phyloP scores from a whole-genome alignment of 2,113 vertebrate genomes.

The Aptenodytes patagonicus region DNA sequence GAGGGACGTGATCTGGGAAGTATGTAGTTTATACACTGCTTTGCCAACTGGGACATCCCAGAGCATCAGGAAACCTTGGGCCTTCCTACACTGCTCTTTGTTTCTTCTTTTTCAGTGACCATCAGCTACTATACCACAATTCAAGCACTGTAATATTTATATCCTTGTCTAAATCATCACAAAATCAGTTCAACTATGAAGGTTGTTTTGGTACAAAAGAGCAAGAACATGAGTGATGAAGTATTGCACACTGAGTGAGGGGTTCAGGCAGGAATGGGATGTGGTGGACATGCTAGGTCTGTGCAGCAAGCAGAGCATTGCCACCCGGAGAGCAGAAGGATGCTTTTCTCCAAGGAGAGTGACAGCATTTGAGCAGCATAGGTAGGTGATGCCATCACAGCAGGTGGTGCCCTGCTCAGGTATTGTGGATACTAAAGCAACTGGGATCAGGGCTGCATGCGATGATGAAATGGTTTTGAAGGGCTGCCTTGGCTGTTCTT shows the following conservation, averaged over 20 bases:
- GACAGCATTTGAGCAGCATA: background rate
- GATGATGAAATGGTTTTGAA: background rate
- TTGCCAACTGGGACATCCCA: background rate
- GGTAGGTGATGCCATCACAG: too few species aligned
- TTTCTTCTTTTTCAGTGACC: background rate
- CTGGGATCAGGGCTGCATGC: background rate
- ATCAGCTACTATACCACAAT: background rate
- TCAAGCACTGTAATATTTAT: background rate
- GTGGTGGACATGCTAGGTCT: background rate
- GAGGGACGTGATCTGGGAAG: background rate
- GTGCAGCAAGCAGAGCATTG: background rate
- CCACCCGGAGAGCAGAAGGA: background rate
- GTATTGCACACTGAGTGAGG: background rate
- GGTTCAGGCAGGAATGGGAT: background rate
- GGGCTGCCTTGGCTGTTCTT: background rate
- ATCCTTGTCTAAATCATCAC: background rate
- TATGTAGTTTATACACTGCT: background rate
- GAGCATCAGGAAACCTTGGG: background rate
- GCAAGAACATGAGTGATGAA: background rate
- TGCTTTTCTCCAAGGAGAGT: background rate
- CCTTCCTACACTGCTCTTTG: background rate
- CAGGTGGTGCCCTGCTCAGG: background rate
- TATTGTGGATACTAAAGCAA: background rate
- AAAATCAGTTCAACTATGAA: background rate
- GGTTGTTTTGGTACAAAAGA: background rate